Evolutionary conservation across 2,888 invertebrate species (phyloP).

Genomic region (Siphonodentalium dalli): DNA sequence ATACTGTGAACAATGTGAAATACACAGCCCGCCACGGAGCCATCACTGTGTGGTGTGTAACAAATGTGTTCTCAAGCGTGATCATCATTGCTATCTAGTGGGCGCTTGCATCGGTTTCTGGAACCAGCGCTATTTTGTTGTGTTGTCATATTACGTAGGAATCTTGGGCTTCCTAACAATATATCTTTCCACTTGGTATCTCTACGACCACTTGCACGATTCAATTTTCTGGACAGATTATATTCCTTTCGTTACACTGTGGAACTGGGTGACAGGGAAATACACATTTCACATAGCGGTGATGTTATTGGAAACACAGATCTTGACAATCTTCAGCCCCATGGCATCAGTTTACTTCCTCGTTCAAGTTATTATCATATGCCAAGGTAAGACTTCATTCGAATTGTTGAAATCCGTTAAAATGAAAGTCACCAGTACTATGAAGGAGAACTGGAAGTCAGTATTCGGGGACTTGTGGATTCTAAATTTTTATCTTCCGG

Average conservation of each 20-base stretch:
- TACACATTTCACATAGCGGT: too few species aligned
- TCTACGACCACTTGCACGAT: too few species aligned
- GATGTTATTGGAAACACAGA: too few species aligned
- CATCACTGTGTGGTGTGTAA: slow-evolving; percentile 52
- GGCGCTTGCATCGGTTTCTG: slow-evolving; percentile 49
- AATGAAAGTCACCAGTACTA: slow-evolving; percentile 28
- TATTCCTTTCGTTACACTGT: too few species aligned
- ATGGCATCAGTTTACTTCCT: slow-evolving; percentile 38
- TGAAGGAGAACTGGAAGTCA: slow-evolving; percentile 35
- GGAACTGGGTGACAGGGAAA: too few species aligned
- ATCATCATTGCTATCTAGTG: slow-evolving; percentile 57
- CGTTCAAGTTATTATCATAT: slow-evolving; percentile 29
- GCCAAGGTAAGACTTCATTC: slow-evolving; percentile 36
- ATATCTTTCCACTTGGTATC: too few species aligned
- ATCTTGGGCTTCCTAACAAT: too few species aligned
- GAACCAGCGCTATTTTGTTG: slow-evolving; percentile 52
- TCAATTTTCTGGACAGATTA: too few species aligned
- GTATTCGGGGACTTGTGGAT: slow-evolving; percentile 50
- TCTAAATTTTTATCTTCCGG: slow-evolving; percentile 45
- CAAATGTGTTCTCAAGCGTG: slow-evolving; percentile 53
- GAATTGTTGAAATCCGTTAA: slow-evolving; percentile 36
- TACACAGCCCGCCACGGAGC: slow-evolving; percentile 43
- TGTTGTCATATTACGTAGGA: slow-evolving; percentile 42
- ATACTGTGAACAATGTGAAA: slow-evolving; percentile 40
- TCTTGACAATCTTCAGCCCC: too few species aligned